Evolutionary conservation across 2,113 vertebrate genomes (phyloP).

Genomic region (Vulpes lagopus): DNA sequence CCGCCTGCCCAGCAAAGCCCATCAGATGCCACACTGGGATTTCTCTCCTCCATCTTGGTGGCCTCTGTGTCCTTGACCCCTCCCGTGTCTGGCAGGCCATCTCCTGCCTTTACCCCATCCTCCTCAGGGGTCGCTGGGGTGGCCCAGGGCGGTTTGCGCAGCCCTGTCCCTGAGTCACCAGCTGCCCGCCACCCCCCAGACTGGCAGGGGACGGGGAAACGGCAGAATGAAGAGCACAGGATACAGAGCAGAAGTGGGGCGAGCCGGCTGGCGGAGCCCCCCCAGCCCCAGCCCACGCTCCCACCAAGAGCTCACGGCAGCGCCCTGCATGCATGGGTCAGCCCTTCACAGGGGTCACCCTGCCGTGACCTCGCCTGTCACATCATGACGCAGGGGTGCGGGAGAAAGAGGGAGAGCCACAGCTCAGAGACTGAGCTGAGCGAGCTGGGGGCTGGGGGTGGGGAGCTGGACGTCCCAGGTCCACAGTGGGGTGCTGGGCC

Average conservation of each 20-base stretch:
- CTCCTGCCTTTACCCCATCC: too few species aligned
- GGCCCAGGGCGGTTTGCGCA: neutral
- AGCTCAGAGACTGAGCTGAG: neutral
- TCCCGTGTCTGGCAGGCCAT: neutral
- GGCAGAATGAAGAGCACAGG: neutral
- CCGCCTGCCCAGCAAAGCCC: neutral
- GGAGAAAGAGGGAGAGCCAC: neutral
- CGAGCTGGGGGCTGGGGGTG: too few species aligned
- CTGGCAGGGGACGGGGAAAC: neutral
- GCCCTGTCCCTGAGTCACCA: neutral
- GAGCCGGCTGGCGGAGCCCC: fast-evolving
- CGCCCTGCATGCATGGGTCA: fast-evolving
- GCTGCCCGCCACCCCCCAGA: neutral
- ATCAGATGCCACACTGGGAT: neutral
- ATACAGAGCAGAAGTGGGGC: neutral
- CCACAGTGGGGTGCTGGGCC: fast-evolving
- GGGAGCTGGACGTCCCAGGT: neutral
- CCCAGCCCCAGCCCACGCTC: too few species aligned
- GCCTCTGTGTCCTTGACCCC: neutral
- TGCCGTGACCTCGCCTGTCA: neutral
- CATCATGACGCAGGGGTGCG: neutral
- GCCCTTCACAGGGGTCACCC: neutral
- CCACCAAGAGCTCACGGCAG: neutral
- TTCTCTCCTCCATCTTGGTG: too few species aligned
- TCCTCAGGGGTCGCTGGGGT: neutral